phyloP scores from a whole-genome alignment of 2,113 vertebrate species.

The Rissa tridactyla region DNA sequence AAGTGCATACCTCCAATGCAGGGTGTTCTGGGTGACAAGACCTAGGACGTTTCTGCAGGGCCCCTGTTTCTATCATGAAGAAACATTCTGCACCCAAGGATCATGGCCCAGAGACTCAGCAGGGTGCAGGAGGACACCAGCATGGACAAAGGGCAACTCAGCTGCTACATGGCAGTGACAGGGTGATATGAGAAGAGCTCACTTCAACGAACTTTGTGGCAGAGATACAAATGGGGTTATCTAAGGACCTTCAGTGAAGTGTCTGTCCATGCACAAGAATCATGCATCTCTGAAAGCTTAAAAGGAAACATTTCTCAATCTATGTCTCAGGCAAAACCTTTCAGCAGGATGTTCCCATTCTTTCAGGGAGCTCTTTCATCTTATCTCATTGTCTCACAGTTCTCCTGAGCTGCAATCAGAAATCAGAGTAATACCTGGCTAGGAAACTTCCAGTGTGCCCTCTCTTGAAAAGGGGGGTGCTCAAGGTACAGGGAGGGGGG shows the following conservation, averaged over 20 bases:
- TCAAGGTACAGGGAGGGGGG: not conserved
- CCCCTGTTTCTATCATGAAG: not conserved
- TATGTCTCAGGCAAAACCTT: not conserved
- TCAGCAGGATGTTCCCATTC: not conserved
- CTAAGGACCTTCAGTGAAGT: not conserved
- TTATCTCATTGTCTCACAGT: not conserved
- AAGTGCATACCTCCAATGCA: not conserved
- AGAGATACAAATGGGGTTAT: not conserved
- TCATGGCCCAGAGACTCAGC: not conserved
- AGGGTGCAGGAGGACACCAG: not conserved
- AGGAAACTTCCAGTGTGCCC: not conserved
- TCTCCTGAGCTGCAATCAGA: not conserved
- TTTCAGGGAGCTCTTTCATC: not conserved
- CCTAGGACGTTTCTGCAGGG: not conserved
- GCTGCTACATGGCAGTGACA: not conserved
- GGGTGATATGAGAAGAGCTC: not conserved
- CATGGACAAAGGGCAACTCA: not conserved
- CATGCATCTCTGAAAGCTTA: not conserved
- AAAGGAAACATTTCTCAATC: not conserved
- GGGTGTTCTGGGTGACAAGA: not conserved
- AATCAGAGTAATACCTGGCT: not conserved
- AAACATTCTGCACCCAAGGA: not conserved
- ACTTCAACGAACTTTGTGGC: not conserved
- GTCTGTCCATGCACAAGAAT: not conserved
- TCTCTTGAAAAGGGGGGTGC: not conserved